Percentiles rank a stretch among this genome's conserved stretches.
phyloP scores from a whole-genome alignment of 2,888 invertebrate species.

The Monochamus alternatus region DNA sequence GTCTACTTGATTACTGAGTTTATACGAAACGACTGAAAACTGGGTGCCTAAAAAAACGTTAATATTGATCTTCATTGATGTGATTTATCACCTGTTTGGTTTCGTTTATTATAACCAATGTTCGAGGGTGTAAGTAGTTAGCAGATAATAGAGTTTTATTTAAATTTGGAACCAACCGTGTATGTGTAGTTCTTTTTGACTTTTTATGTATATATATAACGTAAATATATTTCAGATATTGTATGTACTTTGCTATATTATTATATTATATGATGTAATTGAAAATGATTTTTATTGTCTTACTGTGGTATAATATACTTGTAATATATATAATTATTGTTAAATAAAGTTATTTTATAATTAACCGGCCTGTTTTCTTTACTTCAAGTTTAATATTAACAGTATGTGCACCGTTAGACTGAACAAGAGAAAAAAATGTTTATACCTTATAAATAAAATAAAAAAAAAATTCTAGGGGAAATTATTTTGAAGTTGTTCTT shows the following conservation, averaged over 20 bases:
- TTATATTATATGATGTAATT: constrained; percentile 32
- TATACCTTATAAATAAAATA: no score
- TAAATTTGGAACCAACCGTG: constrained; percentile 26
- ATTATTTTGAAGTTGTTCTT: no score
- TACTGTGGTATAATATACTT: constrained; percentile 45
- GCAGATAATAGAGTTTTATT: constrained; percentile 19
- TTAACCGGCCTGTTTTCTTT: neutral
- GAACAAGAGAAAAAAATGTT: no score
- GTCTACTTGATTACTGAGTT: constrained; percentile 42
- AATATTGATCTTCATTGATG: constrained; percentile 52
- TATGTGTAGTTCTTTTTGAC: constrained; percentile 27
- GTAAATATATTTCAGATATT: constrained; percentile 37
- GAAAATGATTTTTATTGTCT: constrained; percentile 39
- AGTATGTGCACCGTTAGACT: neutral
- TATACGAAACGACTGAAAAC: constrained; percentile 55
- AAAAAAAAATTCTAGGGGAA: no score
- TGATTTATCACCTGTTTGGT: constrained; percentile 54
- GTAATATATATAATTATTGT: constrained; percentile 45
- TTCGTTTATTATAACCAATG: constrained; percentile 44
- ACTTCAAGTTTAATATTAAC: neutral
- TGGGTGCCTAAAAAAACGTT: constrained; percentile 59
- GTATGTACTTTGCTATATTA: constrained; percentile 41
- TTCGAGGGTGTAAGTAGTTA: constrained; percentile 40
- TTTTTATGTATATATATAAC: constrained; percentile 21
- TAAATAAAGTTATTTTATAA: constrained; percentile 45